Evolutionary conservation across 1,140 invertebrate genomes (phyloP).

Genomic region (Pseudomyrmex concolor): DNA sequence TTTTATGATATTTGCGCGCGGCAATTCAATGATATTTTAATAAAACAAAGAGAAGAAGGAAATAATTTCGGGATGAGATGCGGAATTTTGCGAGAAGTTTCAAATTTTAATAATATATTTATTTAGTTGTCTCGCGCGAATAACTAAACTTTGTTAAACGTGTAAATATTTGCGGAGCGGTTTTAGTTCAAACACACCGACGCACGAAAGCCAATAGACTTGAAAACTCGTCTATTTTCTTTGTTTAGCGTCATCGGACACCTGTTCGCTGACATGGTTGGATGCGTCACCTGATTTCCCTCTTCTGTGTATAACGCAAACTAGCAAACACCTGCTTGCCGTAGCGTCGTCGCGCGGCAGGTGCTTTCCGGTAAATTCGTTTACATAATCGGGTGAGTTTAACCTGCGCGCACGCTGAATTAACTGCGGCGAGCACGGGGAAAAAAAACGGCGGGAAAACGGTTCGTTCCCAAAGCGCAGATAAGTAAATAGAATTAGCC

Average conservation of each 20-base stretch:
- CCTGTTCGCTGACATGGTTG: constrained; percentile 19
- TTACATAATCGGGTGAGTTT: constrained; percentile 54
- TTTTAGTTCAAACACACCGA: constrained; percentile 9
- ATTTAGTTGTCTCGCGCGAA: background rate
- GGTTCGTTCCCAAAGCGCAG: constrained; percentile 2
- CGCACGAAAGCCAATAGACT: background rate
- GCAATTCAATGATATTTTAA: background rate
- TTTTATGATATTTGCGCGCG: constrained; percentile 6
- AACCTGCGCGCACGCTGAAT: constrained; percentile 12
- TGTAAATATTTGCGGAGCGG: background rate
- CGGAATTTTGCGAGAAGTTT: background rate
- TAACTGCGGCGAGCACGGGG: background rate
- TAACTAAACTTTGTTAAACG: background rate
- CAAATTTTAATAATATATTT: background rate
- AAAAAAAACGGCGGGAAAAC: constrained; percentile 29
- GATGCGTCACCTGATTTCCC: constrained; percentile 1
- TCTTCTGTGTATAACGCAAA: background rate
- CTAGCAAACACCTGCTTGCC: constrained; percentile 34
- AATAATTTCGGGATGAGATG: background rate
- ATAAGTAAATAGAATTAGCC: constrained; percentile 43
- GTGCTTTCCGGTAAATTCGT: constrained; percentile 44
- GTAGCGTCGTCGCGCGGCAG: constrained; percentile 19
- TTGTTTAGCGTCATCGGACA: constrained; percentile 14
- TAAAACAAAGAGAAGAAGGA: background rate
- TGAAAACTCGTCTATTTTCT: constrained; percentile 3